Evolutionary conservation across 2,113 vertebrate genomes (phyloP).

Genomic region (Arvicanthis niloticus): DNA sequence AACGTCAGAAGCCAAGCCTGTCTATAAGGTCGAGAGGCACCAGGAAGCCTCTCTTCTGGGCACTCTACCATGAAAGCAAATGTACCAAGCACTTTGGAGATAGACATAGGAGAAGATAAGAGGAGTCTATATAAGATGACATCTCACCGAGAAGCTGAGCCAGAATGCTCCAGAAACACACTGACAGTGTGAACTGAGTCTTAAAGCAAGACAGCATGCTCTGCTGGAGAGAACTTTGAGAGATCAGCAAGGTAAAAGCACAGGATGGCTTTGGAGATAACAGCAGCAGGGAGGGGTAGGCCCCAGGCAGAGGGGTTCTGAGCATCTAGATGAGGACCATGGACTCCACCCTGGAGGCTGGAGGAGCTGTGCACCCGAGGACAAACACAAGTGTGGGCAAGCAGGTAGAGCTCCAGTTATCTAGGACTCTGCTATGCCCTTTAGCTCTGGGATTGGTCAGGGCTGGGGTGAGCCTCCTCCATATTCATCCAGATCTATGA

Average conservation of each 20-base stretch:
- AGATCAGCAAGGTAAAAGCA: neutral
- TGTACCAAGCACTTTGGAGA: neutral
- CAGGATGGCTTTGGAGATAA: neutral
- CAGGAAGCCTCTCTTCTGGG: neutral
- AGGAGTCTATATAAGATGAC: neutral
- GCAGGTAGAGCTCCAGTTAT: neutral
- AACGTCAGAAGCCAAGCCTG: neutral
- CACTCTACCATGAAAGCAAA: neutral
- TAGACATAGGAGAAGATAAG: neutral
- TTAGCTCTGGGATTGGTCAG: neutral
- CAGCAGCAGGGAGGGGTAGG: neutral
- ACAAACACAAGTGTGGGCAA: neutral
- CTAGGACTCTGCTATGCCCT: neutral
- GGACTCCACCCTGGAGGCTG: neutral
- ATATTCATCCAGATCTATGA: neutral
- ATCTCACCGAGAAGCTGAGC: neutral
- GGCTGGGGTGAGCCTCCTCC: neutral
- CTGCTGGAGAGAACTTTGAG: neutral
- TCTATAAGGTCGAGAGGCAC: neutral
- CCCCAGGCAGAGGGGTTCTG: neutral
- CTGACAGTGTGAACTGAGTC: neutral
- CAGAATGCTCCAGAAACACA: neutral
- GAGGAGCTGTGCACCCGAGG: neutral
- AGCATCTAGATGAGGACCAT: neutral
- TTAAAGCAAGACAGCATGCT: rapidly evolving